Base-by-base conservation (phyloP, 2,888 invertebrate species). In the Catocala sponsa region DNA sequence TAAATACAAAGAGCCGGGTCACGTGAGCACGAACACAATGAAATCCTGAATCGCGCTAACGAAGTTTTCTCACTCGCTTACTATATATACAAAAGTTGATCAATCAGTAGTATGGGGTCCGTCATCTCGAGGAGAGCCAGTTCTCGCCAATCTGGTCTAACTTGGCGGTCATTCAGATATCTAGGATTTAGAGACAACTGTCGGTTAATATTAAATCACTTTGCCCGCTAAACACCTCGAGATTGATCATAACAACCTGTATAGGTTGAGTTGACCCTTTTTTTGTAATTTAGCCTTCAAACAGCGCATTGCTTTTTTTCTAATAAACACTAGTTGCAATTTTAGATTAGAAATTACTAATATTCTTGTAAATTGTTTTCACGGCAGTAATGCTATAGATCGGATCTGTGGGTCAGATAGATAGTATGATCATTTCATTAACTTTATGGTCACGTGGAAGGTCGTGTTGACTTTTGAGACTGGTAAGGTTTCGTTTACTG, bases 91-190 rank as follows among this genome's bases (percentile, higher is more conserved):
- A 49, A 15, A 15, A 49, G 15, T 48, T 48, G 0, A 6, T 9
- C 4, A 0, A n/a, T 0, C 7, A 13, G 0, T 12, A 25, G 2
- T 15, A n/a, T n/a, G 48, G 59, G 53, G 59, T 59, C 59, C 48
- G 33, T 42, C 52, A 13, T 25, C 59, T 59, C 48, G 59, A 54
- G n/a, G 53, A 41, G 43, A 54, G 13, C 54, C 59, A 59, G 59
- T 55, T 55, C 49, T 55, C 54, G 49, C 52, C 59, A 59, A 59
- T 44, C 59, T 59, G 54, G 49, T 54, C 54, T 35, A 54, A 49
- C 11, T 59, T 59, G 59, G 59, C 44, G 44, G 54, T 50, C 15
- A 25, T 49, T n/a, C 59, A 50, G 7, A 44, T 25, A 44, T 49
- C 5, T 33, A 32, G 25, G 6, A 32, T n/a, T 10, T 9, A 25